Percentiles rank a stretch among this genome's conserved stretches.
Conservation (phyloP, 2,888 invertebrate species). For the Argyra leucocephala region DNA sequence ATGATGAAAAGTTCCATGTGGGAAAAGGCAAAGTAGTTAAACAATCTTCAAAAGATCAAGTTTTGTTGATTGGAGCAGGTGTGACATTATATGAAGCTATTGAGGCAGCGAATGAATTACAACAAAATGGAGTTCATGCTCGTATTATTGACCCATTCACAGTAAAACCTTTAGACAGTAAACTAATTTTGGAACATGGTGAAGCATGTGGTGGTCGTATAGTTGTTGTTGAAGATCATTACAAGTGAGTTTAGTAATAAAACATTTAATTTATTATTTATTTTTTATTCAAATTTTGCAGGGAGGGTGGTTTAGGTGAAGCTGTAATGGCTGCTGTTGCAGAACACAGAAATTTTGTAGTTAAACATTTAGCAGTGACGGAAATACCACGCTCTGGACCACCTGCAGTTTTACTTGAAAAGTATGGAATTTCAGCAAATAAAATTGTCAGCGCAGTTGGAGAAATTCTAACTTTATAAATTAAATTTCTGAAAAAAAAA, state of each 20-base stretch:
- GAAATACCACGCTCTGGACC: conserved; percentile 89
- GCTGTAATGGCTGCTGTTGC: conserved; percentile 79
- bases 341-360: conserved; percentile 56
- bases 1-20: conserved; percentile 69
- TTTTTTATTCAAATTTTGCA: conserved; percentile 20
- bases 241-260: conserved; percentile 64
- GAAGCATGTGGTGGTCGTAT: conserved; percentile 69
- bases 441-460: conserved; percentile 65
- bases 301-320: conserved; percentile 85
- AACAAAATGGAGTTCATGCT: conserved; percentile 59
- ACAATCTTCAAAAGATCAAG: conserved; percentile 65
- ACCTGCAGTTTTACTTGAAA: conserved; percentile 71
- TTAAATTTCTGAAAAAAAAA: not conserved
- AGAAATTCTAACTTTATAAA: conserved; percentile 50
- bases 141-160: conserved; percentile 93
- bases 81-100: conserved; percentile 88
- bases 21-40: conserved; percentile 74
- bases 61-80: conserved; percentile 84
- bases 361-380: conserved; percentile 71
- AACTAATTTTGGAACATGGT: conserved; percentile 65
- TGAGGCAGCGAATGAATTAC: conserved; percentile 68
- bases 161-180: conserved; percentile 84
- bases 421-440: conserved; percentile 78
- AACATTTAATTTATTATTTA: conserved; percentile 13
- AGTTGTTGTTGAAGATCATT: conserved; percentile 95